phyloP scores from a whole-genome alignment of 2,797 vertebrate genomes.

The Vipera ursinii region DNA sequence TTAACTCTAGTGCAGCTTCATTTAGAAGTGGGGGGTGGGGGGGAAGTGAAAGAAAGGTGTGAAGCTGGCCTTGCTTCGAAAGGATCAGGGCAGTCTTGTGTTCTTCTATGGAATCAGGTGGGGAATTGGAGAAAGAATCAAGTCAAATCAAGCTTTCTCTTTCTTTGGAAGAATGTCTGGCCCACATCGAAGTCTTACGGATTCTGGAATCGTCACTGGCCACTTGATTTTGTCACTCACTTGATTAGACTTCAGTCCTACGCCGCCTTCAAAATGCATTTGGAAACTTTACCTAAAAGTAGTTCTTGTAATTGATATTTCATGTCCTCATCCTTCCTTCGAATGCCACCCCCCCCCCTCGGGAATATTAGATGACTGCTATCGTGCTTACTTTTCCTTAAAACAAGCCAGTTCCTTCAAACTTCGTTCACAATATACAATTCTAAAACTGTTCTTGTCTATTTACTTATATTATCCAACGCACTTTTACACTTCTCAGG shows the following conservation, averaged over 20 bases:
- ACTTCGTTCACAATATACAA: neutral
- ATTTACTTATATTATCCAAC: neutral
- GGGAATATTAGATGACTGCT: neutral
- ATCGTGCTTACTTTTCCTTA: neutral
- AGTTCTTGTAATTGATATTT: neutral
- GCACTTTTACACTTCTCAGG: neutral
- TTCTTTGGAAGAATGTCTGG: neutral
- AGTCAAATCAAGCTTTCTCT: neutral
- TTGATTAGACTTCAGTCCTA: neutral
- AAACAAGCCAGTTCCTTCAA: neutral
- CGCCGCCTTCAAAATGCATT: neutral
- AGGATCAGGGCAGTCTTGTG: neutral
- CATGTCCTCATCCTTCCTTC: neutral
- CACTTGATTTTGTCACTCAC: neutral
- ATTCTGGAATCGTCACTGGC: neutral
- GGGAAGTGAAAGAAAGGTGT: slow-evolving; percentile 58
- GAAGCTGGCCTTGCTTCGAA: slow-evolving; percentile 49
- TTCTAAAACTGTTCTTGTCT: neutral
- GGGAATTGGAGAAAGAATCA: neutral
- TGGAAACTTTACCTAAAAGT: neutral
- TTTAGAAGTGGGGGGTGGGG: slow-evolving; percentile 62
- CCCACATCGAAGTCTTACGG: neutral
- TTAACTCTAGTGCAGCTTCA: slow-evolving; percentile 61
- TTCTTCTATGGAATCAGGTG: neutral
- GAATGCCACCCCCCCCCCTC: neutral